Percentiles rank a stretch among this genome's conserved stretches.
Evolutionary conservation across 1,140 invertebrate species (phyloP).

Genomic region (Drosophila pseudoananassae): DNA sequence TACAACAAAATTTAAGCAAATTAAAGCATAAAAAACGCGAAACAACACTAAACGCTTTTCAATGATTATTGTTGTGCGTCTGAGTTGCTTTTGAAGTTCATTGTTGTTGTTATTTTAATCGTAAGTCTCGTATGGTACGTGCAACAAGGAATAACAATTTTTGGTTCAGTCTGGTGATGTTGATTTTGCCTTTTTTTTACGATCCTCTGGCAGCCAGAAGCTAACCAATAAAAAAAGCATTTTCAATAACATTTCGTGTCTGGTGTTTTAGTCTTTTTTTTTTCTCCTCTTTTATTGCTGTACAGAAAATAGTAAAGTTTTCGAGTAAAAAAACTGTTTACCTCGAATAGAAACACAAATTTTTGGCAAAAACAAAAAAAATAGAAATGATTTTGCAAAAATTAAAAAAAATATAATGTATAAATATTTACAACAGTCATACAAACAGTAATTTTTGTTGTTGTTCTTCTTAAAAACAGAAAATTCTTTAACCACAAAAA

Average conservation of each 20-base stretch:
- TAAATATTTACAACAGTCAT: not conserved
- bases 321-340: constrained; percentile 26
- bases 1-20: constrained; percentile 61
- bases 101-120: constrained; percentile 18
- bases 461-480: constrained; percentile 1
- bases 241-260: constrained; percentile 46
- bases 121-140: constrained; percentile 17
- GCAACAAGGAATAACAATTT: constrained; percentile 45
- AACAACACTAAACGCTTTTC: constrained; percentile 29
- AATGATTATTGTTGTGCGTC: constrained; percentile 11
- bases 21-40: constrained; percentile 40
- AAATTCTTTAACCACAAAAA: constrained; percentile 13
- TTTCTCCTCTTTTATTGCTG: not conserved
- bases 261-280: constrained; percentile 18
- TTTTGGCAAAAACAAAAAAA: not conserved
- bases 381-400: not conserved
- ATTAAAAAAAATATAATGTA: not conserved
- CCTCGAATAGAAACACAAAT: constrained; percentile 3
- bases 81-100: constrained; percentile 31
- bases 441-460: not conserved
- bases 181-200: constrained; percentile 40
- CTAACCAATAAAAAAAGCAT: constrained; percentile 34
- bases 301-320: constrained; percentile 28
- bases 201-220: constrained; percentile 10
- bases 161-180: constrained; percentile 30